phyloP scores from a whole-genome alignment of 2,113 vertebrate genomes.

The Corynorhinus townsendii region DNA sequence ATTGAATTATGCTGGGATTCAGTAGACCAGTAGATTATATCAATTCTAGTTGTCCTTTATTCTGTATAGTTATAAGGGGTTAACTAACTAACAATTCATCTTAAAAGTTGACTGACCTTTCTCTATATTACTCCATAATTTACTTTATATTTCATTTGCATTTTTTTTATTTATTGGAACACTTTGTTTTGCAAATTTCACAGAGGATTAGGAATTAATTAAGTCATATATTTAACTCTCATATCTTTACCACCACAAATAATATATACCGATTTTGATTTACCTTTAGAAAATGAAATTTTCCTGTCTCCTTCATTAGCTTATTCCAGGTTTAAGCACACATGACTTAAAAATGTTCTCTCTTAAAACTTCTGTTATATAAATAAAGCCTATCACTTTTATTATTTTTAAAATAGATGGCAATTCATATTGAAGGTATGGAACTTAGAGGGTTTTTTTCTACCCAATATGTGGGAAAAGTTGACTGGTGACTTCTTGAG shows the following conservation, averaged over 20 bases:
- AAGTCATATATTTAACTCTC: neutral
- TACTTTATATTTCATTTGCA: constrained; percentile 10
- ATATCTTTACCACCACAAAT: constrained; percentile 13
- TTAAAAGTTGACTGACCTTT: neutral
- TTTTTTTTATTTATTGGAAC: constrained; percentile 29
- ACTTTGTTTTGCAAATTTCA: constrained; percentile 27
- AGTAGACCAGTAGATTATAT: neutral
- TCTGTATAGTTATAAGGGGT: neutral
- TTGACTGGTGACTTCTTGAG: neutral
- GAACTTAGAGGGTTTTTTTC: neutral
- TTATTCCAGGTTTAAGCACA: neutral
- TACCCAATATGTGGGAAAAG: neutral
- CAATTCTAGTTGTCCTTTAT: constrained; percentile 16
- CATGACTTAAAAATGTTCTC: constrained; percentile 1
- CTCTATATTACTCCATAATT: neutral
- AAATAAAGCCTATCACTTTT: neutral
- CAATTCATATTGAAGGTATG: constrained; percentile 31
- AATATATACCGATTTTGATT: neutral
- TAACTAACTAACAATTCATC: neutral
- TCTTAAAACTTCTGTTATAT: neutral
- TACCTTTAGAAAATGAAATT: constrained; percentile 1
- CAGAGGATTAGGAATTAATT: neutral
- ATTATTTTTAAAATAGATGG: neutral
- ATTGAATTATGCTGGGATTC: neutral
- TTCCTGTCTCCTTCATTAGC: neutral